Evolutionary conservation across 2,113 vertebrate species (phyloP), one percentile per base, ranked within the genome.

Genomic region (Phoxinus phoxinus): DNA sequence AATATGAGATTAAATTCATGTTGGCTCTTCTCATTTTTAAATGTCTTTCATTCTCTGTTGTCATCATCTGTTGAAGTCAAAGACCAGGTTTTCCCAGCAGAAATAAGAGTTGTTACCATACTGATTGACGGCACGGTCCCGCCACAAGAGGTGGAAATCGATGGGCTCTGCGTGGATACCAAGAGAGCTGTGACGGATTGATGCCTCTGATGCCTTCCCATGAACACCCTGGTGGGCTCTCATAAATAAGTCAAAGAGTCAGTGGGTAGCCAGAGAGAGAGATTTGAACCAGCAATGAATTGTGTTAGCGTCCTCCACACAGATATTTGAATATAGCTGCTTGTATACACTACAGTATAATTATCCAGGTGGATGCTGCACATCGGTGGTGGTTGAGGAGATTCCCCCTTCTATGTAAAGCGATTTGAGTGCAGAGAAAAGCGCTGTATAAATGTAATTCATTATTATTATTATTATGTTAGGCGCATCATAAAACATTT

Each of bases 61-160:
- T 87, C 84, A 84, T 80, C 87, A 88, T 41, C 65, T 53, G 32
- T 74, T 59, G 53, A 86, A 87, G 86, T 85, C 71, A 13, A 11
- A 87, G 87, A 71, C 79, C 37, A 74, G 90, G 89, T 93, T 92
- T 93, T 90, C 91, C 86, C 91, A 93, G 90, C 90, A 91, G 91
- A 94, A 94, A 95, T 94, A 94, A 94, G 93, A 94, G 93, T 94
- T 94, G 92, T 94, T 95, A 94, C 90, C 87, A 87, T 93, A 94
- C 93, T 94, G 95, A 95, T 94, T 92, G 92, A 94, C 94, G 86
- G 80, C 61, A 84, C 90, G 92, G 91, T 93, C 93, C 90, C 90
- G 86, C 90, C 79, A 90, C 15, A 80, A 90, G 91, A 87, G 90
- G 89, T 88, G 84, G 79, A 93, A 95, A 95, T 95, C 92, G 37